These are phyloP conservation scores for Bothrops jararaca DNA, from an alignment of 2,113 vertebrate genomes.

Conservation along the genomic window DNA sequence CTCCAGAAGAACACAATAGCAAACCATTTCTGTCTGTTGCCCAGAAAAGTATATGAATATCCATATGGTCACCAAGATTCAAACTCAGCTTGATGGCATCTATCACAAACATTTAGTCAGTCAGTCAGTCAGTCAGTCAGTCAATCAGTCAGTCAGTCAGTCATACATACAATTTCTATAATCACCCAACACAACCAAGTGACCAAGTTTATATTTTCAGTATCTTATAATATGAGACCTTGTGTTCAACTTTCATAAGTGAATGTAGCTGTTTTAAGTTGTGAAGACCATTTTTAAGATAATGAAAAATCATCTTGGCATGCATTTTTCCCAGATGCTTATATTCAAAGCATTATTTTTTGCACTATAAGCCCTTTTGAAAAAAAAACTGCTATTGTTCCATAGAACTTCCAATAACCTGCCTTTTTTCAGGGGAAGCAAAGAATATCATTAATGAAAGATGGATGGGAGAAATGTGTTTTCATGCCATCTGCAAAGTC, in stretches of 20 bases:
- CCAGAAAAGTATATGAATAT: background rate
- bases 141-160: too few species aligned
- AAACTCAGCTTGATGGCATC: background rate
- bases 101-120: background rate
- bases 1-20: background rate
- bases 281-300: background rate
- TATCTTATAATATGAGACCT: background rate
- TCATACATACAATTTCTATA: background rate
- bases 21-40: background rate
- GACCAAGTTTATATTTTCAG: background rate
- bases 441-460: background rate
- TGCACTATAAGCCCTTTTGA: background rate
- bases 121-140: background rate
- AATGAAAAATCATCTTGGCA: background rate
- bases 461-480: background rate
- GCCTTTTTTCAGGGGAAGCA: background rate
- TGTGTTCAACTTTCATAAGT: background rate
- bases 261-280: background rate
- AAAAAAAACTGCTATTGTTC: background rate
- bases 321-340: background rate
- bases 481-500: background rate
- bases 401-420: background rate
- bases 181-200: background rate
- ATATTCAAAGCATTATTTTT: background rate
- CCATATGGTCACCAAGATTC: background rate